A percentile compares a stretch with the other conserved stretches of the same genome.
phyloP scores from a whole-genome alignment of 23 tunicate genomes.

The Oikopleura dioica region DNA sequence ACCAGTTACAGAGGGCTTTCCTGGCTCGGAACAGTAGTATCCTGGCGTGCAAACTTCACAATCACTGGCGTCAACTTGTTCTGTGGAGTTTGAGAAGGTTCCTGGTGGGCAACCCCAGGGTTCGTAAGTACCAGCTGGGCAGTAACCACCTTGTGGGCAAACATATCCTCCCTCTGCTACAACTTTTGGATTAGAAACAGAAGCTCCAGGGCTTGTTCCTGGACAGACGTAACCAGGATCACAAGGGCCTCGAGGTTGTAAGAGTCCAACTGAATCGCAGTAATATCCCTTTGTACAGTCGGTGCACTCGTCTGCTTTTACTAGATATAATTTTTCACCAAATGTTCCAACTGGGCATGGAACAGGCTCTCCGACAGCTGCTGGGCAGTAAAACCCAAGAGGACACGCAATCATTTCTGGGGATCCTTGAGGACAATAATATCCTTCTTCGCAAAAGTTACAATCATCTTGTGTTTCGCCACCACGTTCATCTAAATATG shows the following conservation, averaged over 20 bases:
- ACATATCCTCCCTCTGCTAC: neutral
- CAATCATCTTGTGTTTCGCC: neutral
- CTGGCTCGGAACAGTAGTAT: slow-evolving; percentile 33
- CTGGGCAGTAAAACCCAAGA: slow-evolving; percentile 48
- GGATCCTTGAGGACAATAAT: slow-evolving; percentile 35
- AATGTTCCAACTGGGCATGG: slow-evolving; percentile 43
- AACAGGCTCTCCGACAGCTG: slow-evolving; percentile 20
- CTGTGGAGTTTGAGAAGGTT: slow-evolving; percentile 49
- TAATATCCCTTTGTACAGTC: slow-evolving; percentile 23
- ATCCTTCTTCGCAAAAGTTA: slow-evolving; percentile 32
- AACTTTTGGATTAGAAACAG: neutral
- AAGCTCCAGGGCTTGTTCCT: neutral
- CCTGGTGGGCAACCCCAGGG: slow-evolving; percentile 28
- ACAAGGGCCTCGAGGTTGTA: slow-evolving; percentile 18
- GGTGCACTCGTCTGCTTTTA: slow-evolving; percentile 25
- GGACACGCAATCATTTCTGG: slow-evolving; percentile 27
- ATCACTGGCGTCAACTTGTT: slow-evolving; percentile 12
- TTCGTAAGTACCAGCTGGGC: slow-evolving; percentile 20
- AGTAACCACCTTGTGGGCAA: slow-evolving; percentile 53
- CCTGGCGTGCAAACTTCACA: slow-evolving; percentile 73
- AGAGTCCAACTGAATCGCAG: slow-evolving; percentile 8
- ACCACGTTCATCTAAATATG: neutral
- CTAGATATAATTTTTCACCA: slow-evolving; percentile 20
- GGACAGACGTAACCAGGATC: slow-evolving; percentile 44
- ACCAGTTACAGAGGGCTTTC: neutral